Base-by-base conservation (phyloP, 2,888 invertebrate species). In the Cantharis rustica region DNA sequence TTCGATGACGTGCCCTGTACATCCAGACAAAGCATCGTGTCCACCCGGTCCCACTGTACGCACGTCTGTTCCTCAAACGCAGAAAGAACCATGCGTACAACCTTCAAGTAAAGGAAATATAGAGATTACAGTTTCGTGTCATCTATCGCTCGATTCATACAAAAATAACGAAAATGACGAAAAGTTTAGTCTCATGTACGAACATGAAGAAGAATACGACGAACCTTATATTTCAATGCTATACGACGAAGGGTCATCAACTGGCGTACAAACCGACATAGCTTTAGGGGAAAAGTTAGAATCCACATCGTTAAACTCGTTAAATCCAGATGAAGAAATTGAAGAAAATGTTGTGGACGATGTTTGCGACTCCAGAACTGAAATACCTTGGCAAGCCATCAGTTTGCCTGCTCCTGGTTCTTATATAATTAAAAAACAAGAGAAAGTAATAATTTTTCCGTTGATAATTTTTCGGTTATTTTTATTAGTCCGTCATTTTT, bases 241-340 rank as follows among this genome's bases (percentile, higher is more conserved):
- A 20, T 66, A 20, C 20, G 27, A 62, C 16, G 16, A 23, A 16
- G 76, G 69, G 63, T 27, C 23, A 5, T 68, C 73, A 16, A 73
- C 72, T 26, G 80, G 73, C 10, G 74, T 73, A 20, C 79, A 79
- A 72, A 78, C 80, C 10, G 74, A 77, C 31, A 20, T 76, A 63
- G 63, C 66, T 10, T 68, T 79, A 27, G 79, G 79, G 10, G 73
- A 75, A 17, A 71, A 72, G 63, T 23, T 79, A 16, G 31, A 79
- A 16, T 79, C 79, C 2, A 76, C 76, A 47, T 79, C 79, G 15
- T 68, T 79, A 70, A 79, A 47, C 69, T 79, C 79, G 1, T 27
- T 73, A 63, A 9, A 13, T 23, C 64, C 27, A 31, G 61, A n/a
- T 27, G 68, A 66, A 16, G 77, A 63, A n/a, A 7, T 9, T 9